phyloP scores from a whole-genome alignment of 2,888 invertebrate species.

The Tachina grossa region DNA sequence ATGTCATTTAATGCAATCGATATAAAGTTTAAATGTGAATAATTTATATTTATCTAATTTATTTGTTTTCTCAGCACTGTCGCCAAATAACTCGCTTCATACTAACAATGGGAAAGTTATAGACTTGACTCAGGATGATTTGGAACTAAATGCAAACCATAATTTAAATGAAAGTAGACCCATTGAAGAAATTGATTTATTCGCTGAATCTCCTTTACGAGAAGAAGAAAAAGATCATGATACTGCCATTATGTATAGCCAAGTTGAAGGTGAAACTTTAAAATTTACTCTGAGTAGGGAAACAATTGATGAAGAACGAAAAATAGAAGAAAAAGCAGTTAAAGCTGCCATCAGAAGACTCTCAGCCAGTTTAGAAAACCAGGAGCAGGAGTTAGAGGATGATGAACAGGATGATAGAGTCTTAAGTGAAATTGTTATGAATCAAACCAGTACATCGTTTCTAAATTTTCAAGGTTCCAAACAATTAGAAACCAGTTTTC shows the following conservation, averaged over 20 bases:
- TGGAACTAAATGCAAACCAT: neutral
- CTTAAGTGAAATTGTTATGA: constrained; percentile 35
- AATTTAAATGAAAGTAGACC: constrained; percentile 41
- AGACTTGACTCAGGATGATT: constrained; percentile 73
- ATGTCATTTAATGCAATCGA: no score
- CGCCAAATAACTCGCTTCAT: neutral
- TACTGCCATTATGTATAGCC: constrained; percentile 12
- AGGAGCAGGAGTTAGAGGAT: neutral
- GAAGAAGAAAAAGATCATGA: constrained; percentile 46
- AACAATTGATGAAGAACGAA: neutral
- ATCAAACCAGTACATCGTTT: constrained; percentile 44
- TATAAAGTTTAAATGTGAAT: neutral
- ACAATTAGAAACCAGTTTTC: constrained; percentile 53
- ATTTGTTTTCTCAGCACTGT: constrained; percentile 14
- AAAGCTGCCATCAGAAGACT: neutral
- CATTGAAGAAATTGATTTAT: constrained; percentile 59
- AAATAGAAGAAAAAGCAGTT: constrained; percentile 9
- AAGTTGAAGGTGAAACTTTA: neutral
- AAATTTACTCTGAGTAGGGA: constrained; percentile 30
- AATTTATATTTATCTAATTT: neutral
- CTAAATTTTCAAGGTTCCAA: constrained; percentile 53
- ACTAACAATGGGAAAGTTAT: constrained; percentile 49
- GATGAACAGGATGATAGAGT: constrained; percentile 30
- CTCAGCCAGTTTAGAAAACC: neutral
- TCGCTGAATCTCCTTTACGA: constrained; percentile 57